Base-by-base conservation (phyloP, 2,797 vertebrate species). In the Sebastes jordani region DNA sequence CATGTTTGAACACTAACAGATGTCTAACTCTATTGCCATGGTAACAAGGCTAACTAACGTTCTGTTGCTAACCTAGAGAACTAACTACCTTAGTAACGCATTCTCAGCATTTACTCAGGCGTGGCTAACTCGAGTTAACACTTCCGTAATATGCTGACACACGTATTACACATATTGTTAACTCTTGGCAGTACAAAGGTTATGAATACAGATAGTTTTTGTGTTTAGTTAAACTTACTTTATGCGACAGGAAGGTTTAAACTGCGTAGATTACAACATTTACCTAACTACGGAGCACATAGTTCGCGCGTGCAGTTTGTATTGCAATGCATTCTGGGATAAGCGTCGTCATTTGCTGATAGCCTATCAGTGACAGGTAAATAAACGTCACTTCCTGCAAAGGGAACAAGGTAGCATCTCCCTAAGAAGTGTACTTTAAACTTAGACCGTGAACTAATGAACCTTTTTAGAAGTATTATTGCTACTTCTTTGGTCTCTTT, bases 221-320 rank as follows among this genome's bases (percentile, higher is more conserved):
- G 23, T 23, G 23, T 42, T 42, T 42, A 42, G 0, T 42, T 42
- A 42, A 42, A 42, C 91, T 93, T 88, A 93, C 91, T 74, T 81
- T 68, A 20, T 4, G 5, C 7, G 1, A 4, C 4, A 54, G 3
- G 3, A 30, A 62, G 4, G 10, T 76, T 82, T 70, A 71, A 87
- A 77, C 23, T 4, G 3, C n/a, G 8, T 14, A 20, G 6, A 42
- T 59, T 49, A 0, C 2, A 49, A 23, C 52, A 71, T 22, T 25
- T 4, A 60, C 25, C 22, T 32, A 2, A 63, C 20, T 27, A 54
- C 30, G 0, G 20, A 2, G 20, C 2, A 6, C n/a, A 68, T 22
- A 1, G 7, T 88, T 93, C 80, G 91, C 94, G 94, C 88, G 14
- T 87, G 69, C 22, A 82, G 76, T 94, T 95, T 87, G 86, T 82